A percentile compares a stretch with the other conserved stretches of the same genome.
Evolutionary conservation across 2,113 vertebrate genomes (phyloP).

Genomic region (human (Homo sapiens)): DNA sequence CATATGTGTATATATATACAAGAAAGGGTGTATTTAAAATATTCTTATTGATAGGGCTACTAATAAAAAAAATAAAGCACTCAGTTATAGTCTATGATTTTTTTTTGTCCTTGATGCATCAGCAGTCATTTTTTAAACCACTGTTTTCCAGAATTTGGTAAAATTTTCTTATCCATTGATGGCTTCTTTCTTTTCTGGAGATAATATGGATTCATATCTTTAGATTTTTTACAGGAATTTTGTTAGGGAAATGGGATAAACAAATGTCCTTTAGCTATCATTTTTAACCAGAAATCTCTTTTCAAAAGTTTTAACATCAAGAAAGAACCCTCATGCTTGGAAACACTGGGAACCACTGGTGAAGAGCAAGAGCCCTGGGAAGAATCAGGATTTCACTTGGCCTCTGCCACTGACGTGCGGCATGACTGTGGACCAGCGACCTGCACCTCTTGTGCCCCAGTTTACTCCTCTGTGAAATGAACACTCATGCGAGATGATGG

Average conservation of each 20-base stretch:
- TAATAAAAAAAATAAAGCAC: background rate
- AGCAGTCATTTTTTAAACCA: background rate
- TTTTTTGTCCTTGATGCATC: background rate
- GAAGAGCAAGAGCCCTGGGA: background rate
- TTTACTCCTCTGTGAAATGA: background rate
- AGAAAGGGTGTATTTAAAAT: background rate
- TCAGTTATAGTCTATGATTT: background rate
- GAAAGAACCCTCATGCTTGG: background rate
- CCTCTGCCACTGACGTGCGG: background rate
- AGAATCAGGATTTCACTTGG: too few species aligned
- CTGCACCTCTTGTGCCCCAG: too few species aligned
- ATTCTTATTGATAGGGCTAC: background rate
- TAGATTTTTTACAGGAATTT: background rate
- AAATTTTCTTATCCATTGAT: background rate
- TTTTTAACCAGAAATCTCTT: constrained; percentile 1
- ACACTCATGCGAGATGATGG: background rate
- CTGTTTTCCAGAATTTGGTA: background rate
- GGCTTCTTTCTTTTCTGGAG: background rate
- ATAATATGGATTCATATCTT: background rate
- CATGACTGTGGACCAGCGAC: background rate
- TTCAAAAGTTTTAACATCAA: background rate
- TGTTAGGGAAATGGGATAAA: background rate
- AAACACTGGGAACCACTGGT: background rate
- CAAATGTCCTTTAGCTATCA: background rate
- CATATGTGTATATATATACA: background rate